Base-by-base conservation (phyloP, 2,113 vertebrate species). In the Anthoscopus minutus region DNA sequence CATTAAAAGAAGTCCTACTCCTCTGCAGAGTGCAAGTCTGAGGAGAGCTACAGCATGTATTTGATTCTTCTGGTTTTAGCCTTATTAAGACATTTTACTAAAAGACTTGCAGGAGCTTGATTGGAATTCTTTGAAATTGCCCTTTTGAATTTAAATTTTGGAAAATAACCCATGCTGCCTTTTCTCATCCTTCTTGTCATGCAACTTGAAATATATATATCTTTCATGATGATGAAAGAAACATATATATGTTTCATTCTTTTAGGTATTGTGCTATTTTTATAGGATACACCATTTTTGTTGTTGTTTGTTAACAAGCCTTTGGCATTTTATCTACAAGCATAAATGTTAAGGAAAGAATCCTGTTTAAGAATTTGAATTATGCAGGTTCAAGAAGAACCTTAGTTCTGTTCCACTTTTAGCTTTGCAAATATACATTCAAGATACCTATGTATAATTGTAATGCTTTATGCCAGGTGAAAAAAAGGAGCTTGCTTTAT, bases 111-210 rank as follows among this genome's bases (percentile, higher is more conserved):
- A 65, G 70, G 23, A 42, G 24, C 85, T 91, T 48, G 22, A 17
- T 51, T 71, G 6, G 28, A 57, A 12, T 77, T 91, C 22, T 60
- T 92, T 42, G 53, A 16, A 86, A 60, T 38, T 81, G 11, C 27
- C 4, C 7, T 35, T 92, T 67, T 25, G 31, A 74, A 42, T 95
- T 65, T 22, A 30, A 48, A 5, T 69, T 76, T 62, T 35, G 38
- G 50, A 64, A 76, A 88, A 54, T 28, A 82, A 15, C 4, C 30
- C 5, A 7, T 65, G 22, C 25, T 21, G 27, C 15, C 10, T 56
- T 47, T 47, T 7, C 1, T 1, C 1, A 3, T 27, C 11, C 1
- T 48, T 1, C 9, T 61, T 37, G 66, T 23, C 9, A 6, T 57
- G 27, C 18, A 57, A 5, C 20, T 84, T 69, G 16, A 53, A 70